Base-by-base conservation (phyloP, 2,888 invertebrate species). In the Sinodicranocentrus sp. region DNA sequence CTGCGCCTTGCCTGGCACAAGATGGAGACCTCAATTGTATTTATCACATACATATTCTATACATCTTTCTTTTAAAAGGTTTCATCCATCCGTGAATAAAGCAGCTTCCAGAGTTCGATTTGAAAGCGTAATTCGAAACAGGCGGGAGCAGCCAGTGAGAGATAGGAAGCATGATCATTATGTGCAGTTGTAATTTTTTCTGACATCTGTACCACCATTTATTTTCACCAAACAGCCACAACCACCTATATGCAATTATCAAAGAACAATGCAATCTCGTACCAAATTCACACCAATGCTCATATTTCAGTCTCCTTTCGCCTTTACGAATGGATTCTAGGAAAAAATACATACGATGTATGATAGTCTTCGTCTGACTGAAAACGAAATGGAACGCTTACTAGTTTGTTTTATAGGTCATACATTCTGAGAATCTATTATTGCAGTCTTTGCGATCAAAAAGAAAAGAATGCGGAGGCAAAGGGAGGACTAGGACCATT, bases 181-280 rank as follows among this genome's bases (percentile, higher is more conserved):
- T 48, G 8, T n/a, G 48, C 39, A 39, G 75, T 21, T 39, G 65
- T 65, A 75, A 75, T 75, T 75, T 63, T 65, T 75, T 48, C 23
- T 65, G 75, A 75, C 75, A 65, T 52, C 33, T n/a, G 28, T 28
- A 75, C 65, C 75, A 61, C 75, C 75, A 75, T 75, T 75, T 65
- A 75, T 65, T 65, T 33, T 33, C 52, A 48, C 75, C 63, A 73
- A 33, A 19, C 75, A 28, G 44, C 61, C 61, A 25, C 39, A 19
- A 33, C 28, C 75, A 28, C 61, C 61, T 73, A 25, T 43, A 19
- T 25, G 52, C 65, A 75, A 75, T 75, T 75, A 75, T 63, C 65
- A 75, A 48, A n/a, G 75, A 65, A 52, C 52, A 75, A 52, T 65
- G 25, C 13, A 67, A 19, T 2, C 3, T 5, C n/a, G n/a, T 48